These are phyloP conservation scores for Diachrysia chrysitis DNA, from an alignment of 2,888 invertebrate species.

Conservation along the genomic window DNA sequence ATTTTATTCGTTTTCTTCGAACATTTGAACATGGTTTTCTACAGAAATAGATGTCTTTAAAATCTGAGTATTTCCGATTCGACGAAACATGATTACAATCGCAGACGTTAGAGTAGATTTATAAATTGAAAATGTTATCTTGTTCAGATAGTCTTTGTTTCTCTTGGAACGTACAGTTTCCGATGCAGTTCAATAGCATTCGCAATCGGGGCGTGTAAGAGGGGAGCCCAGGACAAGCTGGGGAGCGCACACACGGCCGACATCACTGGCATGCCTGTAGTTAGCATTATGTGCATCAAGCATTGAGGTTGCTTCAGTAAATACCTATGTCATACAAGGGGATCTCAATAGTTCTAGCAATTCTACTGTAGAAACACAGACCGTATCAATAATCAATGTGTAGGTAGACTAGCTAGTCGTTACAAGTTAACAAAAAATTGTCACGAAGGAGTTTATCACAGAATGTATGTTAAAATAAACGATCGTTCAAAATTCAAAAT, in stretches of 20 bases:
- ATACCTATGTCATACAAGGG: slow-evolving; percentile 16
- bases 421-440: not conserved
- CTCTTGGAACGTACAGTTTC: slow-evolving; percentile 49
- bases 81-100: slow-evolving; percentile 14
- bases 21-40: not conserved
- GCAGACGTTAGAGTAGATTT: slow-evolving; percentile 21
- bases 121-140: slow-evolving; percentile 48
- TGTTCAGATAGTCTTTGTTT: slow-evolving; percentile 42
- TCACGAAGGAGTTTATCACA: not conserved
- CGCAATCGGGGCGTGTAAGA: slow-evolving; percentile 46
- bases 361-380: not conserved
- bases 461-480: not conserved
- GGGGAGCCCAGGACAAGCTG: slow-evolving; percentile 38
- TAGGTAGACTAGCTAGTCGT: not conserved
- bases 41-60: not conserved
- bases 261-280: slow-evolving; percentile 29
- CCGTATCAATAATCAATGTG: not conserved
- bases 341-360: slow-evolving; percentile 15
- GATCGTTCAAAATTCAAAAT: slow-evolving; percentile 2
- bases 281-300: slow-evolving; percentile 34
- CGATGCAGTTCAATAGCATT: slow-evolving; percentile 55
- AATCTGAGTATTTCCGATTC: not conserved
- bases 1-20: not conserved
- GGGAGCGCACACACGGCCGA: slow-evolving; percentile 38
- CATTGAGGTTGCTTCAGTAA: slow-evolving; percentile 16